These are phyloP conservation scores for Cyanistes caeruleus DNA, from an alignment of 2,113 vertebrate genomes.

Conservation along the genomic window DNA sequence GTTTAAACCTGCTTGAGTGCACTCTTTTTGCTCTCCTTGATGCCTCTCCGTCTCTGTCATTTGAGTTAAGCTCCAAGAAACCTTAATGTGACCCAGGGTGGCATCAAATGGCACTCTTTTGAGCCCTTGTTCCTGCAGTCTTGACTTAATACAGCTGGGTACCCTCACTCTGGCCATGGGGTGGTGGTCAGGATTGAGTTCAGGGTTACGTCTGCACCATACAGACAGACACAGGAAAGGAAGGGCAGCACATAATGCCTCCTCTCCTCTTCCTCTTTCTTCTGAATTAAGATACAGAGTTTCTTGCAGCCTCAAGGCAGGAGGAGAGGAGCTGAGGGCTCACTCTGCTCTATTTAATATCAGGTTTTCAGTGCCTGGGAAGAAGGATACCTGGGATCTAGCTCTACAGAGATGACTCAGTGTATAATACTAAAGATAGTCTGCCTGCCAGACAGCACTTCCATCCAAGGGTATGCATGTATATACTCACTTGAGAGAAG, in stretches of 20 bases:
- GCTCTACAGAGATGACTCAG: not conserved
- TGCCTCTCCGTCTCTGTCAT: not conserved
- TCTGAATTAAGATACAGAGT: not conserved
- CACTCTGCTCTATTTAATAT: rapidly evolving
- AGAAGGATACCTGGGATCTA: not conserved
- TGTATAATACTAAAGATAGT: not conserved
- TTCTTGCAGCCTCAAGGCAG: not conserved
- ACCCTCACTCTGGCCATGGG: not conserved
- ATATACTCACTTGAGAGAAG: not conserved
- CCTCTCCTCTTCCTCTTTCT: not conserved
- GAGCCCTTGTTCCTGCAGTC: not conserved
- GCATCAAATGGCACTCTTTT: not conserved
- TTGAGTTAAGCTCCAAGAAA: not conserved
- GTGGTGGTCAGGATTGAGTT: not conserved
- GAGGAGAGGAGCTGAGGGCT: not conserved
- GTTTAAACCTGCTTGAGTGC: not conserved
- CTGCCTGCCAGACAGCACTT: not conserved
- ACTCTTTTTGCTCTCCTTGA: not conserved
- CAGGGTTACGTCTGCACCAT: not conserved
- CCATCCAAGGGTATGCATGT: not conserved
- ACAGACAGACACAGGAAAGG: not conserved
- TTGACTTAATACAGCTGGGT: not conserved
- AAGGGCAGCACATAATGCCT: not conserved
- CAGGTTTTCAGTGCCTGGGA: rapidly evolving
- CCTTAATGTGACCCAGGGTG: not conserved